A percentile compares a stretch with the other conserved stretches of the same genome.
Evolutionary conservation across 2,113 vertebrate species (phyloP).

Genomic region (Ciconia stormi): DNA sequence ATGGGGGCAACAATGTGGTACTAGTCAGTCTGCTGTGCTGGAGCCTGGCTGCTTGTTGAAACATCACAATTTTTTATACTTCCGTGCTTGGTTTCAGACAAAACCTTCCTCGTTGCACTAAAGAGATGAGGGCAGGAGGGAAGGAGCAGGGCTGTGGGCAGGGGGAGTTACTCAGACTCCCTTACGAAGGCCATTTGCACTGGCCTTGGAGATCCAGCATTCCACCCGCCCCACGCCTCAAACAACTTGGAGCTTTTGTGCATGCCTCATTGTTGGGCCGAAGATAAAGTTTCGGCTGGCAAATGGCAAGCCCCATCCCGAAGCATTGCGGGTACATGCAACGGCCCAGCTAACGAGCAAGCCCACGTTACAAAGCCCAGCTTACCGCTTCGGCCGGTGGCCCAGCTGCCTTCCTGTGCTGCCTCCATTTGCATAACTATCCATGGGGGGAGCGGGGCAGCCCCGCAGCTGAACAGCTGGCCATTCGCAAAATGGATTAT

Average conservation of each 20-base stretch:
- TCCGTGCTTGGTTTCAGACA: background rate
- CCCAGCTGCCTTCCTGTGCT: background rate
- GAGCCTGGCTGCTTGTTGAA: background rate
- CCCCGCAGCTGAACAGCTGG: background rate
- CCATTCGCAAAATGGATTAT: constrained; percentile 1
- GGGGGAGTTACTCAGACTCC: too few species aligned
- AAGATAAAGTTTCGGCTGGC: background rate
- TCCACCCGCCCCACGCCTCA: too few species aligned
- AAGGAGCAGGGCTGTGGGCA: background rate
- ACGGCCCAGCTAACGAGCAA: accelerated
- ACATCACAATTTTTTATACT: background rate
- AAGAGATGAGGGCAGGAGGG: background rate
- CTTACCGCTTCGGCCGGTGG: background rate
- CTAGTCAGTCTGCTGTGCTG: accelerated
- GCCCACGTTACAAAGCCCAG: background rate
- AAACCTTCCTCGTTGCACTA: background rate
- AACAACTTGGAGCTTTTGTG: background rate
- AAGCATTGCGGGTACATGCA: accelerated
- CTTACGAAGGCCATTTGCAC: background rate
- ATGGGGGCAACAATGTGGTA: accelerated
- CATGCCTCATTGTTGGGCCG: accelerated
- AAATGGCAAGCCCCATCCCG: background rate
- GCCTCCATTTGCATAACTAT: background rate
- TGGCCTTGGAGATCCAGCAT: background rate
- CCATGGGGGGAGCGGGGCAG: background rate